Conservation (phyloP, 2,888 invertebrate species). For the Dromius quadrimaculatus region DNA sequence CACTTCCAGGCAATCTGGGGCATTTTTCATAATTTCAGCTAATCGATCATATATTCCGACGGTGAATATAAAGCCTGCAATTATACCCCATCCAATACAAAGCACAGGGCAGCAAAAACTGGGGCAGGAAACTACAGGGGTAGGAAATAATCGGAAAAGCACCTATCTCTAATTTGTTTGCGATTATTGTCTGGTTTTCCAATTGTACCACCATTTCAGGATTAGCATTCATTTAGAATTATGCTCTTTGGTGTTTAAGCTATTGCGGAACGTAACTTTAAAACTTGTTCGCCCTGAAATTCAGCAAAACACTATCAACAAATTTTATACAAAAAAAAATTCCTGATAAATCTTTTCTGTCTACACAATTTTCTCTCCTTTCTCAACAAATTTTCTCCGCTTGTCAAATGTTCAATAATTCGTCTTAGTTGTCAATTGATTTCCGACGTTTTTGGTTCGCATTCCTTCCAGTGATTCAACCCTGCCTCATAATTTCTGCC, state of each 20-base stretch:
- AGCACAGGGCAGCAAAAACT: background rate
- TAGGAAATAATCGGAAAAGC: background rate
- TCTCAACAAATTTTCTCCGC: background rate
- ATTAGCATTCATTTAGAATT: slow-evolving; percentile 2
- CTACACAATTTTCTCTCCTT: background rate
- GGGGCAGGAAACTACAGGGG: background rate
- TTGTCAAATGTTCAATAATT: background rate
- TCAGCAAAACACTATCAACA: too few relatives aligned
- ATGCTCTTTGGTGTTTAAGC: too few relatives aligned
- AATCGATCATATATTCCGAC: slow-evolving; percentile 10
- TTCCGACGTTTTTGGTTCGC: slow-evolving; percentile 3
- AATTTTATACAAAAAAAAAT: too few relatives aligned
- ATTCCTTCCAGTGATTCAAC: background rate
- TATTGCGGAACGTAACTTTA: too few relatives aligned
- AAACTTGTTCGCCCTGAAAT: too few relatives aligned
- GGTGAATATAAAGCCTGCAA: slow-evolving; percentile 6
- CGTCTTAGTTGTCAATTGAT: background rate
- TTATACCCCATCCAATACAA: background rate
- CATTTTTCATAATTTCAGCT: too few relatives aligned
- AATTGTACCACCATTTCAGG: slow-evolving; percentile 4
- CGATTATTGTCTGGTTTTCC: slow-evolving; percentile 4
- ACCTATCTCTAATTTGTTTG: slow-evolving; percentile 13
- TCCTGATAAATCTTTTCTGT: background rate
- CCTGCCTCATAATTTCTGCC: slow-evolving; percentile 1
- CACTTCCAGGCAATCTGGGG: too few relatives aligned